phyloP scores from a whole-genome alignment of 2,888 invertebrate genomes.

The Dysmachus trigonus region DNA sequence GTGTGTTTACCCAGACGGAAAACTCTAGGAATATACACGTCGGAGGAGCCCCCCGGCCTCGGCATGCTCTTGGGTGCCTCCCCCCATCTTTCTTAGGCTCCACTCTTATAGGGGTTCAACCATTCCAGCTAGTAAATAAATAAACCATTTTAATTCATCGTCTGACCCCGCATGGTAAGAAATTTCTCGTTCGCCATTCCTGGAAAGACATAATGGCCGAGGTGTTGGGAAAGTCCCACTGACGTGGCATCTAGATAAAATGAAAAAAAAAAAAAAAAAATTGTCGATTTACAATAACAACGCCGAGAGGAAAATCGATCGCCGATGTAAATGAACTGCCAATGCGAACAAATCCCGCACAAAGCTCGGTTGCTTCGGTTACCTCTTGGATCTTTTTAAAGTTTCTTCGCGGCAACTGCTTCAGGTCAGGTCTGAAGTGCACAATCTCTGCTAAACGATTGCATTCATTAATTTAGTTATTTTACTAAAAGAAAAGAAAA shows the following conservation, averaged over 20 bases:
- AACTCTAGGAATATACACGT: neutral
- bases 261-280: neutral
- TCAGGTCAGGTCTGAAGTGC: neutral
- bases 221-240: neutral
- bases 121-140: neutral
- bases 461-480: neutral
- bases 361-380: neutral
- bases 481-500: neutral
- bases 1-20: conserved; percentile 28
- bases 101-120: neutral
- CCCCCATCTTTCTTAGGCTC: neutral
- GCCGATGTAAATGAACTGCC: neutral
- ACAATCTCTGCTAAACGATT: neutral
- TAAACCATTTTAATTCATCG: neutral
- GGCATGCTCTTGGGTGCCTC: neutral
- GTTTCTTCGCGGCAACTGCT: neutral
- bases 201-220: neutral
- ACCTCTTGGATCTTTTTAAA: neutral
- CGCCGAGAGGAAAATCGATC: neutral
- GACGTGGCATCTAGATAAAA: neutral
- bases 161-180: neutral
- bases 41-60: neutral
- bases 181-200: neutral
- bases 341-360: neutral
- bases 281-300: neutral